A percentile compares a stretch with the other conserved stretches of the same genome.
Evolutionary conservation across 2,113 vertebrate genomes (phyloP).

Genomic region (Abramis brama): DNA sequence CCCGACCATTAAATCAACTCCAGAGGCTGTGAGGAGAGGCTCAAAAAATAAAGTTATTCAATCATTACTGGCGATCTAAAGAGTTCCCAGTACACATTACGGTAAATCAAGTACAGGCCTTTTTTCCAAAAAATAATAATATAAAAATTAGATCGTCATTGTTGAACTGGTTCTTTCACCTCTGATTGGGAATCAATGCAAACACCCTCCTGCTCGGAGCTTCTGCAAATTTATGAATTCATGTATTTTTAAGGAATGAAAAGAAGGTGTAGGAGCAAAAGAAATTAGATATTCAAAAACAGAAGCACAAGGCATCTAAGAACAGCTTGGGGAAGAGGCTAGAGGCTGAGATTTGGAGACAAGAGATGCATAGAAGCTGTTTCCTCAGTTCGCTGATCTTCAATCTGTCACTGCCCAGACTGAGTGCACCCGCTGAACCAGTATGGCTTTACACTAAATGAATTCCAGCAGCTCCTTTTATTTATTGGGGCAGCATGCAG

Average conservation of each 20-base stretch:
- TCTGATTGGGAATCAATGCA: constrained; percentile 61
- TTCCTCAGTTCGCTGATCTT: constrained; percentile 65
- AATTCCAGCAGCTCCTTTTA: constrained; percentile 73
- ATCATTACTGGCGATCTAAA: constrained; percentile 66
- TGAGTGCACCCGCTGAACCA: constrained; percentile 65
- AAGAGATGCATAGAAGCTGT: constrained; percentile 59
- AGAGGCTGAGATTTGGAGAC: constrained; percentile 47
- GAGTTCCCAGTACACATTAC: constrained; percentile 64
- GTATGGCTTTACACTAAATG: constrained; percentile 67
- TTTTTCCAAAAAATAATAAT: constrained; percentile 56
- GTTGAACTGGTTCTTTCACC: constrained; percentile 47
- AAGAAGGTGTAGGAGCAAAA: not conserved
- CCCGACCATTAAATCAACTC: constrained; percentile 65
- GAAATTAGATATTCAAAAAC: constrained; percentile 38
- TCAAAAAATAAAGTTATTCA: constrained; percentile 63
- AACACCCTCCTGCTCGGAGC: constrained; percentile 54
- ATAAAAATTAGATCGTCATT: constrained; percentile 48
- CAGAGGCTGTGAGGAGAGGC: constrained; percentile 55
- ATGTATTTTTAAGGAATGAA: constrained; percentile 37
- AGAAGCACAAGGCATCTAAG: constrained; percentile 43
- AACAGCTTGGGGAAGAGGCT: constrained; percentile 46
- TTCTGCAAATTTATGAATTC: not conserved
- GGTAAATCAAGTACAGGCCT: constrained; percentile 65
- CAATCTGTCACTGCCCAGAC: constrained; percentile 74
- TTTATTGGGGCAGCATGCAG: constrained; percentile 71